Percentiles rank a stretch among this genome's conserved stretches.
These are phyloP conservation scores for Dorcus parallelipipedus DNA, from an alignment of 2,888 invertebrate genomes.

Conservation along the genomic window DNA sequence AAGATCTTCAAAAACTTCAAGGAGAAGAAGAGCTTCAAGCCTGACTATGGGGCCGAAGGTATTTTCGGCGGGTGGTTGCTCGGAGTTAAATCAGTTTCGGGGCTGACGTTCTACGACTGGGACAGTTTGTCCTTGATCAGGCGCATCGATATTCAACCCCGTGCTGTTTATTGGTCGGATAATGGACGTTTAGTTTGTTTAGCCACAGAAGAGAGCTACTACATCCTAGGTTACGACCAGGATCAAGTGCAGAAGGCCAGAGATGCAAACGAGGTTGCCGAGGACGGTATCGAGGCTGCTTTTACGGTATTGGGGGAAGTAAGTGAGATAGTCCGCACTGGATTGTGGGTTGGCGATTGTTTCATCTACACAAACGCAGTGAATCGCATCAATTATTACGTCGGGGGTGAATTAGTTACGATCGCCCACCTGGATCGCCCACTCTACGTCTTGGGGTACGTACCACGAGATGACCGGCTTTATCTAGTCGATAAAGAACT, in stretches of 20 bases:
- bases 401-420: slow-evolving; percentile 98
- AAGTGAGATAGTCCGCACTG: slow-evolving; percentile 89
- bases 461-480: slow-evolving; percentile 91
- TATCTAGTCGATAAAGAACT: slow-evolving; percentile 98
- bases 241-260: slow-evolving; percentile 75
- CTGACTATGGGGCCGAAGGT: slow-evolving; percentile 95
- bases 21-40: slow-evolving; percentile 91
- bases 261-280: slow-evolving; percentile 75
- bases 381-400: slow-evolving; percentile 97
- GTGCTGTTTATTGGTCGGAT: slow-evolving; percentile 95
- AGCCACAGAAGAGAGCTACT: slow-evolving; percentile 94
- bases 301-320: slow-evolving; percentile 94
- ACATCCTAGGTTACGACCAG: slow-evolving; percentile 83
- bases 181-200: slow-evolving; percentile 90
- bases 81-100: slow-evolving; percentile 85
- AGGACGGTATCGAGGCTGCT: slow-evolving; percentile 93
- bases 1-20: slow-evolving; percentile 98
- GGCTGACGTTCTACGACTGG: slow-evolving; percentile 97
- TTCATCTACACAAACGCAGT: slow-evolving; percentile 98
- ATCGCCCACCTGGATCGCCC: slow-evolving; percentile 96
- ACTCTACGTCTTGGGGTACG: slow-evolving; percentile 95
- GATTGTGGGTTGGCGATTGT: slow-evolving; percentile 97
- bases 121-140: slow-evolving; percentile 87
- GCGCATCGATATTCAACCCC: slow-evolving; percentile 94
- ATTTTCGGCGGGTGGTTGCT: slow-evolving; percentile 46